These are phyloP conservation scores for Xenops minutus DNA, from an alignment of 2,797 vertebrate species.

Conservation along the genomic window DNA sequence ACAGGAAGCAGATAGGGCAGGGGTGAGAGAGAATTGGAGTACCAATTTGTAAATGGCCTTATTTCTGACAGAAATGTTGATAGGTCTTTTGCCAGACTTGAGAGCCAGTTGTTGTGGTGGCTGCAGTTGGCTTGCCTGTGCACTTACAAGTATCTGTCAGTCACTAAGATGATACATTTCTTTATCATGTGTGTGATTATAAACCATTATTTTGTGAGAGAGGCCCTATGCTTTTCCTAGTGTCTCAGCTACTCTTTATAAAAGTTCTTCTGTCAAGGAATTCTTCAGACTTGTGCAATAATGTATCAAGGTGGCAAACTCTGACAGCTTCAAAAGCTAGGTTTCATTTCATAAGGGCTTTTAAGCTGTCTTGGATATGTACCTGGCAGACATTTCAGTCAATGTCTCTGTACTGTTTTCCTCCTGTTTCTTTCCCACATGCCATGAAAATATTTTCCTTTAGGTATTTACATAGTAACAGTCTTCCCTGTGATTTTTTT, in stretches of 20 bases:
- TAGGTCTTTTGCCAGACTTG: slow-evolving; percentile 55
- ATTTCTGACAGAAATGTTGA: slow-evolving; percentile 67
- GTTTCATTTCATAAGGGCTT: slow-evolving; percentile 70
- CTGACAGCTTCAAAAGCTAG: slow-evolving; percentile 72
- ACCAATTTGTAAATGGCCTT: slow-evolving; percentile 59
- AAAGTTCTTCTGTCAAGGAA: slow-evolving; percentile 72
- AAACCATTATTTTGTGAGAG: slow-evolving; percentile 69
- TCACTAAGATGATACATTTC: slow-evolving; percentile 59
- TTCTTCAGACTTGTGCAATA: slow-evolving; percentile 62
- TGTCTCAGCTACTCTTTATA: slow-evolving; percentile 55
- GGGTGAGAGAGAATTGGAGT: slow-evolving; percentile 9
- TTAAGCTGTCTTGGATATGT: slow-evolving; percentile 71
- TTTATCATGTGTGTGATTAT: slow-evolving; percentile 65
- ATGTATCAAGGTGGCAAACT: slow-evolving; percentile 70
- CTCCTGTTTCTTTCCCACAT: slow-evolving; percentile 50
- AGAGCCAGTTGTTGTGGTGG: slow-evolving; percentile 45
- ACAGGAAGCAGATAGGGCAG: slow-evolving; percentile 23
- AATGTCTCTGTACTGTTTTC: slow-evolving; percentile 48
- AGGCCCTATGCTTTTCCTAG: slow-evolving; percentile 61
- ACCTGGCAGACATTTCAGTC: slow-evolving; percentile 64
- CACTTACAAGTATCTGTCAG: slow-evolving; percentile 54
- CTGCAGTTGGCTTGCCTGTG: slow-evolving; percentile 51
- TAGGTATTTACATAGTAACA: slow-evolving; percentile 62
- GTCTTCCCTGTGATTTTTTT: neutral
- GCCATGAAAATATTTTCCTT: slow-evolving; percentile 73